These are phyloP conservation scores for Salmo trutta DNA, from an alignment of 2,797 vertebrate species.

Conservation along the genomic window DNA sequence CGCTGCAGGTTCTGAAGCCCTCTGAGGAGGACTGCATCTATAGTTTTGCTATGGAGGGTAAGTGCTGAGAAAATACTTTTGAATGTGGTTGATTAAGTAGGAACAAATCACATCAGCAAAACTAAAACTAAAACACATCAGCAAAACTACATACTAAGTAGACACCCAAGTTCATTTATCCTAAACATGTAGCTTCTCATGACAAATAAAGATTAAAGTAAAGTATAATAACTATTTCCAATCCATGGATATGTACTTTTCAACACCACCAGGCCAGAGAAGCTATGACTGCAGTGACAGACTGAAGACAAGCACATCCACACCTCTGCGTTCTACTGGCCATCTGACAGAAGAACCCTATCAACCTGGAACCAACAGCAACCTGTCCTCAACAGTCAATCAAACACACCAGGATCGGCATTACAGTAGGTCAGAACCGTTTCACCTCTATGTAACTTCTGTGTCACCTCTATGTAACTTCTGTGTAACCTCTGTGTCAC, in stretches of 20 bases:
- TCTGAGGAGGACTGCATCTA: slow-evolving; percentile 64
- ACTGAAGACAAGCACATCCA: slow-evolving; percentile 36
- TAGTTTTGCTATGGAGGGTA: slow-evolving; percentile 59
- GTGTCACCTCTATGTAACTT: no score
- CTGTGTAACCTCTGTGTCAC: no score
- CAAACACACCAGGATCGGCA: slow-evolving; percentile 12
- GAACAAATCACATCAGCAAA: not conserved
- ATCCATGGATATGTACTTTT: no score
- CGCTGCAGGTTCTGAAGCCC: slow-evolving; percentile 52
- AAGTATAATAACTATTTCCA: no score
- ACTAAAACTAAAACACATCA: not conserved
- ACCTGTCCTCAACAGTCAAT: slow-evolving; percentile 22
- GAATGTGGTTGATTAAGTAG: not conserved
- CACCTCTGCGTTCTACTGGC: slow-evolving; percentile 9
- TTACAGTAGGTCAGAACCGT: no score
- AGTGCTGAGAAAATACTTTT: slow-evolving; percentile 15
- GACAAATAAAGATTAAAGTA: no score
- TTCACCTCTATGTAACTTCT: no score
- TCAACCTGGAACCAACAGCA: not conserved
- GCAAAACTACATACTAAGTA: not conserved
- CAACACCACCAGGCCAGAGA: slow-evolving; percentile 10
- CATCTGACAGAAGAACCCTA: not conserved
- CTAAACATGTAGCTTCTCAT: not conserved
- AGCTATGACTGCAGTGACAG: slow-evolving; percentile 59
- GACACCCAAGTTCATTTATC: not conserved